Percentiles rank a stretch among this genome's conserved stretches.
These are phyloP conservation scores for Acipenser oxyrinchus DNA, from an alignment of 2,797 vertebrate species.

Conservation along the genomic window DNA sequence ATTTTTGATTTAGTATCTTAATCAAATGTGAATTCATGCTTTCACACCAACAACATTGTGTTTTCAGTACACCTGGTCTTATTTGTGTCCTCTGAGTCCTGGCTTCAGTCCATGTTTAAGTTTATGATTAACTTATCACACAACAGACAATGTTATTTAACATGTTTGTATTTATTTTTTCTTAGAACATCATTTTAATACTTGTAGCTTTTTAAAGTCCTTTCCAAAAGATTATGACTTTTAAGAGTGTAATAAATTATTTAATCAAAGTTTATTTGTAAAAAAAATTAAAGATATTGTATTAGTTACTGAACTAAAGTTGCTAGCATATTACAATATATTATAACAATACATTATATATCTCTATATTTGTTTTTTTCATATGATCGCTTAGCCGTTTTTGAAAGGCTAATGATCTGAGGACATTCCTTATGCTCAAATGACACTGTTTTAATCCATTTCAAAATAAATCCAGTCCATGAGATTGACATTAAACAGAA, in stretches of 20 bases:
- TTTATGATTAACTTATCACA: constrained; percentile 20
- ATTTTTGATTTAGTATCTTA: too few relatives aligned
- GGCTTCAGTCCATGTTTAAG: too few relatives aligned
- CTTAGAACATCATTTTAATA: constrained; percentile 71
- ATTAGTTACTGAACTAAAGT: constrained; percentile 71
- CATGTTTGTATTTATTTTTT: constrained; percentile 77
- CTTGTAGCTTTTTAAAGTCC: constrained; percentile 72
- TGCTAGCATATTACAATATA: constrained; percentile 83
- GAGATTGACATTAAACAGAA: constrained; percentile 48
- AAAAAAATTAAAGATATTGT: constrained; percentile 78
- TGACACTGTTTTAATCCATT: constrained; percentile 52
- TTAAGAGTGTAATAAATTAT: constrained; percentile 81
- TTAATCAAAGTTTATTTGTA: constrained; percentile 77
- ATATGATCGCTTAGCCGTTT: constrained; percentile 35
- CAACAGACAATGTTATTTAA: constrained; percentile 56
- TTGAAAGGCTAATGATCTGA: constrained; percentile 60
- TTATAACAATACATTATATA: constrained; percentile 69
- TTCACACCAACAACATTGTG: too few relatives aligned
- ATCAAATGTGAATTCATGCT: too few relatives aligned
- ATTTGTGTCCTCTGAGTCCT: too few relatives aligned
- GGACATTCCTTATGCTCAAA: constrained; percentile 59
- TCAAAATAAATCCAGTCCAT: constrained; percentile 54
- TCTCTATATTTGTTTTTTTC: constrained; percentile 48
- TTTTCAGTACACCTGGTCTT: too few relatives aligned
- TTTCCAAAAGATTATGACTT: constrained; percentile 76